Percentiles rank a stretch among this genome's conserved stretches.
These are phyloP conservation scores for Sisyra terminalis DNA, from an alignment of 2,888 invertebrate genomes.

Conservation along the genomic window DNA sequence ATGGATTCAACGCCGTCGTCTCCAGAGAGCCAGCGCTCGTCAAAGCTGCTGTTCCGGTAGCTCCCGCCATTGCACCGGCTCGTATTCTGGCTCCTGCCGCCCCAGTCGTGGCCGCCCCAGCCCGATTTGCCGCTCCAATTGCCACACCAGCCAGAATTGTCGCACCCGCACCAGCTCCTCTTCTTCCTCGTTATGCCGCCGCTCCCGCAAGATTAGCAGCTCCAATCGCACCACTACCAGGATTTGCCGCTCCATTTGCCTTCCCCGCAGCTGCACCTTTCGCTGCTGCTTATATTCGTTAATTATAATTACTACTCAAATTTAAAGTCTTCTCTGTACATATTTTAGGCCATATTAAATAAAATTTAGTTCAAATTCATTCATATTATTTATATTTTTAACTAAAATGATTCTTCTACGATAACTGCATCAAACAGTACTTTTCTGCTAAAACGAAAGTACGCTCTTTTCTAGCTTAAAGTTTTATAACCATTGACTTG, in stretches of 20 bases:
- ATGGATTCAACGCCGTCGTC: conserved; percentile 46
- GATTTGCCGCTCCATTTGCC: conserved; percentile 7
- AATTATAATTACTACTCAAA: background rate
- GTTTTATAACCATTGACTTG: no score
- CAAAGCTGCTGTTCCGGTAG: conserved; percentile 17
- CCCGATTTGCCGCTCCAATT: conserved; percentile 9
- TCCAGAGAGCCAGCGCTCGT: conserved; percentile 38
- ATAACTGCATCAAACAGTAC: no score
- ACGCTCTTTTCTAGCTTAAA: no score
- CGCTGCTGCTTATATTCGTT: conserved; percentile 5
- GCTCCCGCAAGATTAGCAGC: conserved; percentile 14
- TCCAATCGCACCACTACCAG: conserved; percentile 4
- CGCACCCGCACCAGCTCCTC: conserved; percentile 6
- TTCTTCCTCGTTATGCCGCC: conserved; percentile 8
- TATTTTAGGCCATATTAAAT: no score
- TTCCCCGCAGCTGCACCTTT: background rate
- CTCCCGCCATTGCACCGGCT: conserved; percentile 5
- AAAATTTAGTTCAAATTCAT: no score
- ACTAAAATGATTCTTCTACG: no score
- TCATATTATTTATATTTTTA: no score
- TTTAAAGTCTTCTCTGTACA: background rate
- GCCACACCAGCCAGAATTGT: conserved; percentile 9
- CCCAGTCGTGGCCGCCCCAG: conserved; percentile 13
- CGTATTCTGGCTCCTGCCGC: conserved; percentile 10
- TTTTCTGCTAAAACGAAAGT: no score